Evolutionary conservation across 2,113 vertebrate species (phyloP).

Genomic region (Labrus mixtus): DNA sequence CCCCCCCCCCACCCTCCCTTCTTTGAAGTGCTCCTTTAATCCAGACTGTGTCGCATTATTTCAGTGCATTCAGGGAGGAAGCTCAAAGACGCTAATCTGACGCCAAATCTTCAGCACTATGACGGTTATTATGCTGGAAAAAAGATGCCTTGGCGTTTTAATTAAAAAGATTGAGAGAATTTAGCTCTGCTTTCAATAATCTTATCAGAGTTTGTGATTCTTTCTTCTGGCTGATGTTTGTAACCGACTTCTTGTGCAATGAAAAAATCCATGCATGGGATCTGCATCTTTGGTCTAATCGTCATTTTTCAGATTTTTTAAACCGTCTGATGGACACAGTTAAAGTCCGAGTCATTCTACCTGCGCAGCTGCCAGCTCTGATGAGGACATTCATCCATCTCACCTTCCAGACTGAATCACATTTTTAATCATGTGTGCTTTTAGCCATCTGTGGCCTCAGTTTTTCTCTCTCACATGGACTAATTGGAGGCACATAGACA

Average conservation of each 20-base stretch:
- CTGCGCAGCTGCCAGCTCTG: slow-evolving; percentile 64
- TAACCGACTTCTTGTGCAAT: slow-evolving; percentile 17
- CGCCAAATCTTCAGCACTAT: slow-evolving; percentile 69
- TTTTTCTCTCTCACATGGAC: slow-evolving; percentile 57
- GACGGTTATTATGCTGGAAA: slow-evolving; percentile 63
- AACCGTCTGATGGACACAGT: slow-evolving; percentile 41
- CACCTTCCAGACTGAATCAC: slow-evolving; percentile 69
- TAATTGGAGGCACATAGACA: slow-evolving; percentile 41
- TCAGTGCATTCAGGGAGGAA: slow-evolving; percentile 69
- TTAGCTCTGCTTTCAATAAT: slow-evolving; percentile 34
- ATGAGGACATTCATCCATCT: slow-evolving; percentile 74
- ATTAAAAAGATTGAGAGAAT: slow-evolving; percentile 68
- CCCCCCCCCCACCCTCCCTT: slow-evolving; percentile 23
- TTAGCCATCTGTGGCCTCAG: slow-evolving; percentile 74
- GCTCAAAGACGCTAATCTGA: slow-evolving; percentile 74
- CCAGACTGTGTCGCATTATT: slow-evolving; percentile 77
- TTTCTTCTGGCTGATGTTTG: slow-evolving; percentile 37
- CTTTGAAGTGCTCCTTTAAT: slow-evolving; percentile 77
- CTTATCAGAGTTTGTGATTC: slow-evolving; percentile 35
- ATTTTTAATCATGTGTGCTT: slow-evolving; percentile 80
- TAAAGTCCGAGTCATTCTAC: slow-evolving; percentile 55
- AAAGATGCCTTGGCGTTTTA: slow-evolving; percentile 57
- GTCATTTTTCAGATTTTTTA: slow-evolving; percentile 18
- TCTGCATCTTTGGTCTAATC: slow-evolving; percentile 23
- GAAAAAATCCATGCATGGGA: slow-evolving; percentile 22